phyloP scores from a whole-genome alignment of 1,140 invertebrate genomes.

The Aradophagus sp. region DNA sequence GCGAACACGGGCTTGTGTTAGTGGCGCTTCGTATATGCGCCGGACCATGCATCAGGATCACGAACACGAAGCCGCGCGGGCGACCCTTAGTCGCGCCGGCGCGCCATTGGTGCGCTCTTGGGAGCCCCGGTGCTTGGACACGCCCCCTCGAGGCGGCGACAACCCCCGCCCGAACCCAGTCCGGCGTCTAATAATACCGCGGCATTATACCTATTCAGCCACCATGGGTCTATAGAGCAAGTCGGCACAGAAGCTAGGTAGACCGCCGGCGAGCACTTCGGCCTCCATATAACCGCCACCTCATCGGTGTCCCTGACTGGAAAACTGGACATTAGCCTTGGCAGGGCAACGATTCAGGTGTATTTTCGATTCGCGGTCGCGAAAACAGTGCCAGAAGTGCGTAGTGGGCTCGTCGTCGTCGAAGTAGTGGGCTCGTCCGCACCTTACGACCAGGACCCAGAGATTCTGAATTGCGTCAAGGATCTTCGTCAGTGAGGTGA shows the following conservation, averaged over 20 bases:
- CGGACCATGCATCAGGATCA: slow-evolving; percentile 47
- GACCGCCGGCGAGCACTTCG: slow-evolving; percentile 61
- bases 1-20: slow-evolving; percentile 34
- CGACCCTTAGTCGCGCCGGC: slow-evolving; percentile 37
- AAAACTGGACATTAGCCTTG: slow-evolving; percentile 43
- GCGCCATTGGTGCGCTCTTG: slow-evolving; percentile 27
- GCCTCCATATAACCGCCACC: slow-evolving; percentile 40
- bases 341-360: not conserved
- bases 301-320: slow-evolving; percentile 23
- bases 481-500: too few relatives aligned
- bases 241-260: slow-evolving; percentile 63
- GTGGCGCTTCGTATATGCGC: slow-evolving; percentile 35
- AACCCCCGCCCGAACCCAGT: slow-evolving; percentile 58
- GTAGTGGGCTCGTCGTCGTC: slow-evolving; percentile 4
- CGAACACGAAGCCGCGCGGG: slow-evolving; percentile 21
- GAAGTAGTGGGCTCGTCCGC: too few relatives aligned
- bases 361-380: slow-evolving; percentile 12
- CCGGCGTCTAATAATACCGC: slow-evolving; percentile 69
- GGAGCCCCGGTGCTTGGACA: slow-evolving; percentile 57
- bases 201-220: slow-evolving; percentile 70
- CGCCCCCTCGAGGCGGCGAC: slow-evolving; percentile 67
- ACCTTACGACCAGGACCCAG: too few relatives aligned
- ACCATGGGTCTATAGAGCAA: slow-evolving; percentile 67
- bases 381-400: slow-evolving; percentile 10
- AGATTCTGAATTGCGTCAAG: too few relatives aligned